These are phyloP conservation scores for Ochotona curzoniae DNA, from an alignment of 2,113 vertebrate genomes.

Conservation along the genomic window DNA sequence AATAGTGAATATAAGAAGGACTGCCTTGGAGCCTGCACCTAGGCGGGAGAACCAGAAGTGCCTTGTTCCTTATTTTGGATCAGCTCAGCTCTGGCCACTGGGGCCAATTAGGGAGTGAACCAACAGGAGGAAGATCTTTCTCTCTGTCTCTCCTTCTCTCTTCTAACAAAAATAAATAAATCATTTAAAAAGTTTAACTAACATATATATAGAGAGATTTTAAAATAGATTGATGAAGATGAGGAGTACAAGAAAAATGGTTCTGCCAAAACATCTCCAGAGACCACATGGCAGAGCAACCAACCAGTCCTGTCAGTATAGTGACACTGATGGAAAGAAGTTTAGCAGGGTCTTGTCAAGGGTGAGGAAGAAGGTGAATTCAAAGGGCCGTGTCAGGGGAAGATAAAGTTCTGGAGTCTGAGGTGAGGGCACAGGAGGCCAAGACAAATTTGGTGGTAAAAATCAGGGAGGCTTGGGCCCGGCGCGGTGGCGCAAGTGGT, in stretches of 20 bases:
- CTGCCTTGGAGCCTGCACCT: not conserved
- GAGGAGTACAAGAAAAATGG: fast-evolving
- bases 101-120: too few species aligned
- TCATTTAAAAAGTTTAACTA: too few species aligned
- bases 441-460: conserved; percentile 83
- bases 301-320: conserved; percentile 76
- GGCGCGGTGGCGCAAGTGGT: too few species aligned
- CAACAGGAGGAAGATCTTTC: too few species aligned
- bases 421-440: conserved; percentile 85
- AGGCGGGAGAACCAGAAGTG: not conserved
- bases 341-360: conserved; percentile 88
- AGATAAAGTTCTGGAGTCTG: conserved; percentile 64
- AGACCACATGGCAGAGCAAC: conserved; percentile 82
- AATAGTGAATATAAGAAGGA: conserved; percentile 80
- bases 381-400: not conserved
- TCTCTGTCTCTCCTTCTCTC: too few species aligned
- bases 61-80: too few species aligned
- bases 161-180: too few species aligned
- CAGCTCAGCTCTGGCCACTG: too few species aligned
- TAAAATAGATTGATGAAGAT: fast-evolving
- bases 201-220: too few species aligned
- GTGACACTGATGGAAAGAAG: conserved; percentile 93
- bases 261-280: conserved; percentile 92
- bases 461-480: conserved; percentile 87
- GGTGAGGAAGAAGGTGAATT: conserved; percentile 91